Evolutionary conservation across 92 coral and sea anemone genomes (phyloP).

Genomic region (Paramuricea clavata): DNA sequence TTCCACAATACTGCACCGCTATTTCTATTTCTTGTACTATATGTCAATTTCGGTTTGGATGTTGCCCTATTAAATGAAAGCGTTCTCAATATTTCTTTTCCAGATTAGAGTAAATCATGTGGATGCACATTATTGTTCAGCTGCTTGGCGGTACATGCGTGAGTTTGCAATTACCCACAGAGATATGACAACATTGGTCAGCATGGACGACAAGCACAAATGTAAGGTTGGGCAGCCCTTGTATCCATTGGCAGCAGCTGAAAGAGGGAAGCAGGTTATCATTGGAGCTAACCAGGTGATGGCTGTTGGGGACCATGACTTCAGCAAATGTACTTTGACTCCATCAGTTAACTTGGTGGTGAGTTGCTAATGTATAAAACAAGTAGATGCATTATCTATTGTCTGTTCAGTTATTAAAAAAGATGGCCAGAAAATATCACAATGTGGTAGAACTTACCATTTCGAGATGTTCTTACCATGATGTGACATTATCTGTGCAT

Average conservation of each 20-base stretch:
- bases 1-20: no score
- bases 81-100: background rate
- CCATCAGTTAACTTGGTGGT: slow-evolving; percentile 27
- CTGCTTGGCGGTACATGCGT: slow-evolving; percentile 30
- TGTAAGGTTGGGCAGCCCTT: background rate
- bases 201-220: slow-evolving; percentile 45
- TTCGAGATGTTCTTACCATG: background rate
- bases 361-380: background rate
- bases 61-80: no score
- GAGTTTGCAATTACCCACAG: slow-evolving; percentile 5
- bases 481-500: no score
- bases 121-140: slow-evolving; percentile 2
- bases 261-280: slow-evolving; percentile 30
- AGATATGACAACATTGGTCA: slow-evolving; percentile 4
- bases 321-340: slow-evolving; percentile 16
- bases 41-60: no score
- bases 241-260: slow-evolving; percentile 28
- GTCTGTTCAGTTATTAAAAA: background rate
- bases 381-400: background rate
- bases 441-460: background rate
- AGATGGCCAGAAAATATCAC: background rate
- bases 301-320: slow-evolving; percentile 27
- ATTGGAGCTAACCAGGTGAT: slow-evolving; percentile 36
- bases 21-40: no score
- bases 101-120: background rate